Base-by-base conservation (phyloP, 2,113 vertebrate species). In the Thomomys bottae region DNA sequence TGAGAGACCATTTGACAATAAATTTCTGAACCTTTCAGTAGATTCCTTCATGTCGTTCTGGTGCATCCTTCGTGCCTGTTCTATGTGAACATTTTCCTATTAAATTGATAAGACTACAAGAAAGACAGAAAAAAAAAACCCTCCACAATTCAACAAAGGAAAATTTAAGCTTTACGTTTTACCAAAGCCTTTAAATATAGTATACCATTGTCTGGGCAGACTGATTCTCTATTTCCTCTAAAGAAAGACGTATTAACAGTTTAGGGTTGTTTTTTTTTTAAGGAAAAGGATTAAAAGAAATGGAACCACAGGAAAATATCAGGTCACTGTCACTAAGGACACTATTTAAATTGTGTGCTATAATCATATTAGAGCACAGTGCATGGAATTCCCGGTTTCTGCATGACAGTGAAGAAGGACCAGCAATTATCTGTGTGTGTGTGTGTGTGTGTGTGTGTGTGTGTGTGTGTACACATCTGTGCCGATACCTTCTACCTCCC, bases 301-400 rank as follows among this genome's bases (percentile, higher is more conserved):
- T 88, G 87, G 78, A 96, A 91, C 80, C 91, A 93, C 54, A 87
- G 78, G 95, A 95, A 97, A 97, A 97, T 80, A 84, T 92, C 96
- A 96, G 96, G 95, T 97, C 95, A 67, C 83, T 94, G 94, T 97
- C 0, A 64, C 94, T 94, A 95, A 94, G 96, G 97, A 96, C 26
- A 89, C 92, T 92, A 78, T 96, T 97, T 97, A 96, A 97, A 91
- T 95, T 83, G 82, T 94, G 97, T 95, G 84, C 90, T 94, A 10
- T 97, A 97, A 98, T 97, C 96, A 91, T 94, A 96, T 97, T 98
- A 97, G 95, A 91, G 18, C 79, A 93, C 88, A 96, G 96, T 96
- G 94, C 94, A 83, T 90, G 5, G 91, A 96, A 90, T 97, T 96
- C 94, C 92, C 17, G 71, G 95, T 97, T 95, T 94, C 96, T 94